A percentile compares a stretch with the other conserved stretches of the same genome.
These are phyloP conservation scores for Rhizoglyphus robini DNA, from an alignment of 1,140 invertebrate genomes.

Conservation along the genomic window DNA sequence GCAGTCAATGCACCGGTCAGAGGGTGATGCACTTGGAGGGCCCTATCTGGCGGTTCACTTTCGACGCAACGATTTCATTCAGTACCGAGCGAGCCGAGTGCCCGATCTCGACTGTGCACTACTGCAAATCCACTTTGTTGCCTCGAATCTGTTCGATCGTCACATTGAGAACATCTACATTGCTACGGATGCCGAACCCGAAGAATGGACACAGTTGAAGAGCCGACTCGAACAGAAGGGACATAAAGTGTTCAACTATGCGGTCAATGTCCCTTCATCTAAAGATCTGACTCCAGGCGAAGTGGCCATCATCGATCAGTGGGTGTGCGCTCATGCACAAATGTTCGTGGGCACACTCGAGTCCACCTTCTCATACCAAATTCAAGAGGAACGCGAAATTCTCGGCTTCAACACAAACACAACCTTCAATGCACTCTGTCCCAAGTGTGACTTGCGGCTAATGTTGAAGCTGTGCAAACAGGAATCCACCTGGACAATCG, in stretches of 20 bases:
- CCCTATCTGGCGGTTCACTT: slow-evolving; percentile 67
- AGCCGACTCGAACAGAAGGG: background rate
- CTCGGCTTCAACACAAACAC: slow-evolving; percentile 60
- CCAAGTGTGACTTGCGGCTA: background rate
- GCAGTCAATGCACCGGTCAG: too few species aligned
- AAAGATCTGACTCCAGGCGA: slow-evolving; percentile 55
- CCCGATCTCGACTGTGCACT: slow-evolving; percentile 56
- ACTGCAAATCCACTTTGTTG: slow-evolving; percentile 44
- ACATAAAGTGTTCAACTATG: background rate
- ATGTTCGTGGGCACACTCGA: slow-evolving; percentile 74
- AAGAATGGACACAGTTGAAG: slow-evolving; percentile 26
- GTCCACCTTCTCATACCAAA: slow-evolving; percentile 89
- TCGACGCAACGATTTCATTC: slow-evolving; percentile 66
- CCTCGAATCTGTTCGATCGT: background rate
- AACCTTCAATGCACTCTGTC: slow-evolving; percentile 82
- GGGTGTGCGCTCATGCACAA: slow-evolving; percentile 73
- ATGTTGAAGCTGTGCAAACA: slow-evolving; percentile 3
- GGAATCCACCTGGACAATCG: background rate
- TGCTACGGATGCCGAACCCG: slow-evolving; percentile 56
- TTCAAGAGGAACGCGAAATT: slow-evolving; percentile 93
- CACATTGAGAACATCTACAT: slow-evolving; percentile 37
- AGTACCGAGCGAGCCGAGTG: slow-evolving; percentile 47
- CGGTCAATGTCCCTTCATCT: slow-evolving; percentile 19
- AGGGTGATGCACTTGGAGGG: too few species aligned
- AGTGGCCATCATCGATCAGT: slow-evolving; percentile 87